Evolutionary conservation across 2,888 invertebrate genomes (phyloP).

Genomic region (Hirtodrosophila histrioides): DNA sequence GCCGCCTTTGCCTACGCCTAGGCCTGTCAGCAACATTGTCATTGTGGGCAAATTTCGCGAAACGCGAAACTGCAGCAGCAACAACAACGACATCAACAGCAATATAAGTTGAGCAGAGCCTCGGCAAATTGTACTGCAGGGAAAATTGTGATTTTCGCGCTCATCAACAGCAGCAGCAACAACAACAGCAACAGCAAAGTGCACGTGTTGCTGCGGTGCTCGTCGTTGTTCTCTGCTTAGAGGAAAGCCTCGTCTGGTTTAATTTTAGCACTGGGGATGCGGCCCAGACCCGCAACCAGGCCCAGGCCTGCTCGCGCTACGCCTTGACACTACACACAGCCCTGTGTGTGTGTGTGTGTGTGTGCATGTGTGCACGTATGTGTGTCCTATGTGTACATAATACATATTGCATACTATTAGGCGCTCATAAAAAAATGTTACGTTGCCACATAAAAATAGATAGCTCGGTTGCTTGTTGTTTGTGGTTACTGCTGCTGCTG

Average conservation of each 20-base stretch:
- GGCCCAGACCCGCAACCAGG: conserved; percentile 6
- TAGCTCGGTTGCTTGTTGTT: conserved; percentile 42
- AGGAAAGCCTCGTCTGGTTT: conserved; percentile 70
- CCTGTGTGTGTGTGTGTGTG: conserved; percentile 13
- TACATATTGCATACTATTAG: conserved; percentile 75
- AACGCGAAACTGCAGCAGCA: conserved; percentile 50
- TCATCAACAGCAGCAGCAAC: conserved; percentile 62
- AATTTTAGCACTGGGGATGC: conserved; percentile 67
- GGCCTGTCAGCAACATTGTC: conserved; percentile 60
- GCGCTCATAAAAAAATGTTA: conserved; percentile 70
- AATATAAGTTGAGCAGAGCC: conserved; percentile 38
- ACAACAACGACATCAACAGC: conserved; percentile 30
- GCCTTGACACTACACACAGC: conserved; percentile 64
- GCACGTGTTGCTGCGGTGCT: conserved; percentile 62
- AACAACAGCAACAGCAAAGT: conserved; percentile 42
- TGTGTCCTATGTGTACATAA: conserved; percentile 34
- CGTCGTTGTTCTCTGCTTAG: conserved; percentile 35
- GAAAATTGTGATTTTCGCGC: conserved; percentile 78
- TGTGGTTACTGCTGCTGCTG: conserved; percentile 28
- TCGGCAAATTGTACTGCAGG: conserved; percentile 75
- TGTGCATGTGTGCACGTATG: background rate
- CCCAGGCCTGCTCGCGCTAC: conserved; percentile 34
- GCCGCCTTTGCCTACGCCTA: conserved; percentile 15
- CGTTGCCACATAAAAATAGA: conserved; percentile 68
- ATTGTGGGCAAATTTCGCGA: conserved; percentile 66